A percentile compares a stretch with the other conserved stretches of the same genome.
Evolutionary conservation across 2,888 invertebrate genomes (phyloP).

Genomic region (Eupithecia centaureata): DNA sequence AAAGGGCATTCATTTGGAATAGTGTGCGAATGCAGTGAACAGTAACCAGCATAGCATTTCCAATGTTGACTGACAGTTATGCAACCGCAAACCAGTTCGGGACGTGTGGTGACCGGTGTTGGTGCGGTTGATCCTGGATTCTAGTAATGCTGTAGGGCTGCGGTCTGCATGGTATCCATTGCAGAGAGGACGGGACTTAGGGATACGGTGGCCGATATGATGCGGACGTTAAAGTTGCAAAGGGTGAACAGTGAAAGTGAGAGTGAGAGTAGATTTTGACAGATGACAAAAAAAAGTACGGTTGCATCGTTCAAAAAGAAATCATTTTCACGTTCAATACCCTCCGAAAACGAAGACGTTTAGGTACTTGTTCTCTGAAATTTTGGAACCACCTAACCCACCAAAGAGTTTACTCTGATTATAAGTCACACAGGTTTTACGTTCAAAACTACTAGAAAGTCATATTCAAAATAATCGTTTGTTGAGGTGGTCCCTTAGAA

Average conservation of each 20-base stretch:
- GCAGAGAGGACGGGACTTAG: not conserved
- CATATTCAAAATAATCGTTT: no score
- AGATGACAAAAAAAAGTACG: no score
- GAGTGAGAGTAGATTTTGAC: not conserved
- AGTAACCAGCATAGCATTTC: not conserved
- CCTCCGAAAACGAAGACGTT: no score
- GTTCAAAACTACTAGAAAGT: no score
- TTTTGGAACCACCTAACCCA: no score
- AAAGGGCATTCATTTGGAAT: not conserved
- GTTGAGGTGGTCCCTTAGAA: no score
- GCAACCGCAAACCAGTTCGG: constrained; percentile 22
- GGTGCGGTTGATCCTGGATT: constrained; percentile 10
- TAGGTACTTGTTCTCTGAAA: no score
- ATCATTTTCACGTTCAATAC: no score
- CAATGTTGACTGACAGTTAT: constrained; percentile 13
- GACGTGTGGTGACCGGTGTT: constrained; percentile 11
- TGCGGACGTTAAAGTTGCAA: not conserved
- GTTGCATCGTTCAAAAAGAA: no score
- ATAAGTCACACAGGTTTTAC: no score
- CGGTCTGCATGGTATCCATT: not conserved
- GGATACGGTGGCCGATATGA: not conserved
- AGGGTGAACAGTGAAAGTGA: not conserved
- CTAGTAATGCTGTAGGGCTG: constrained; percentile 17
- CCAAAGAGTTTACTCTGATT: no score
- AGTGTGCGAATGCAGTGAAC: not conserved